Conservation (phyloP, 2,888 invertebrate genomes). For the Ernsta delagoae region DNA sequence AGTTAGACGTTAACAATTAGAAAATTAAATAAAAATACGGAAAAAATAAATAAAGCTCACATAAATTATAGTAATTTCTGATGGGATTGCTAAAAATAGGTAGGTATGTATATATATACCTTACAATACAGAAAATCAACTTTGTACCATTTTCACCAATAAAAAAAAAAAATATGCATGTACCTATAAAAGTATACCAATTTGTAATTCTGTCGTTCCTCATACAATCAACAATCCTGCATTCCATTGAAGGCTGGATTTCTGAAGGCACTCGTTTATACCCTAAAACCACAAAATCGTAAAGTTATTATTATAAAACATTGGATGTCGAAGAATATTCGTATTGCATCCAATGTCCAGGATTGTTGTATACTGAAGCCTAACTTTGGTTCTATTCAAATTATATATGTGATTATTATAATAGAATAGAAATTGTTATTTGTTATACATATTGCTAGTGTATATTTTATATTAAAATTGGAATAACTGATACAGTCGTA, state of each 20-base stretch:
- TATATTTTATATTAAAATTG: slow-evolving; percentile 60
- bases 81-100: neutral
- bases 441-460: slow-evolving; percentile 58
- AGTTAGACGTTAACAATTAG: neutral
- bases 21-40: too few relatives aligned
- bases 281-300: slow-evolving; percentile 66
- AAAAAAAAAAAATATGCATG: slow-evolving; percentile 18
- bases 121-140: slow-evolving; percentile 5
- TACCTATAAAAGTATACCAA: slow-evolving; percentile 42
- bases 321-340: slow-evolving; percentile 43
- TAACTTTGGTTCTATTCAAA: slow-evolving; percentile 66
- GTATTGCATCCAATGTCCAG: slow-evolving; percentile 48
- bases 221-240: slow-evolving; percentile 76
- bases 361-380: slow-evolving; percentile 62
- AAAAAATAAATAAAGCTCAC: neutral
- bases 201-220: slow-evolving; percentile 58
- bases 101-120: neutral
- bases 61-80: neutral
- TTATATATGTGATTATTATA: slow-evolving; percentile 49
- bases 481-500: slow-evolving; percentile 47
- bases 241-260: slow-evolving; percentile 79
- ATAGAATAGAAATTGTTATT: slow-evolving; percentile 13
- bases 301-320: slow-evolving; percentile 48
- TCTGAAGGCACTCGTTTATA: slow-evolving; percentile 82
- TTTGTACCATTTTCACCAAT: slow-evolving; percentile 20